Conservation (phyloP, 2,888 invertebrate species). For the Lagria hirta region DNA sequence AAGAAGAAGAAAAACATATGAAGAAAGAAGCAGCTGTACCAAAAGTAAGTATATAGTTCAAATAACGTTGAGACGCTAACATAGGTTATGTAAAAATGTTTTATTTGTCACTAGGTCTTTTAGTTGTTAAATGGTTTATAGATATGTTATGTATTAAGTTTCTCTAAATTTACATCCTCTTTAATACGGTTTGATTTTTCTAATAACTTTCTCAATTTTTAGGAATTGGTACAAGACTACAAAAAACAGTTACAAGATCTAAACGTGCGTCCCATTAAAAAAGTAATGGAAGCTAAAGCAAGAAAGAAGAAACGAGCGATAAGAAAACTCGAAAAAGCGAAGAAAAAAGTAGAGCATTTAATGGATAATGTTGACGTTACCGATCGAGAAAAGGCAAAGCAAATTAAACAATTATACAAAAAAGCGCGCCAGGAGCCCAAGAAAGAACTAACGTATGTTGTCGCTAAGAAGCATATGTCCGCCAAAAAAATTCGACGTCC, state of each 20-base stretch:
- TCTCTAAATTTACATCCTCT: slow-evolving; percentile 1
- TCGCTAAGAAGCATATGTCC: slow-evolving; percentile 83
- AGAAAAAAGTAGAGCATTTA: slow-evolving; percentile 93
- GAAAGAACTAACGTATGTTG: slow-evolving; percentile 89
- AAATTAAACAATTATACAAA: slow-evolving; percentile 92
- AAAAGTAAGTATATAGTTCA: slow-evolving; percentile 67
- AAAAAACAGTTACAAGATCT: slow-evolving; percentile 80
- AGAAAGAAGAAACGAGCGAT: slow-evolving; percentile 91
- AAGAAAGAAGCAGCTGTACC: slow-evolving; percentile 81
- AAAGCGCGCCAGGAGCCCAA: slow-evolving; percentile 84
- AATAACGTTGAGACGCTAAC: too few species aligned
- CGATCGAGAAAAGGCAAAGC: slow-evolving; percentile 90
- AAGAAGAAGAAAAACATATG: slow-evolving; percentile 92
- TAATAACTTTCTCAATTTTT: slow-evolving; percentile 39
- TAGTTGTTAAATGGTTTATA: too few species aligned
- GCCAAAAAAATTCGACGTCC: slow-evolving; percentile 79
- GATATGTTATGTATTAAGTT: too few species aligned
- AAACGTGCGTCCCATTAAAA: slow-evolving; percentile 94
- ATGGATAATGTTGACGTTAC: slow-evolving; percentile 87
- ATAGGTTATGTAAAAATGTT: slow-evolving; percentile 1
- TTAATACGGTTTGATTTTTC: slow-evolving; percentile 1
- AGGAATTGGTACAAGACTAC: slow-evolving; percentile 84
- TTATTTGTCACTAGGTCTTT: too few species aligned
- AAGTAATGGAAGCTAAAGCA: slow-evolving; percentile 96
- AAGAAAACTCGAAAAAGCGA: slow-evolving; percentile 86